Evolutionary conservation across 2,113 vertebrate genomes (phyloP).

Genomic region (Entomyzon cyanotis): DNA sequence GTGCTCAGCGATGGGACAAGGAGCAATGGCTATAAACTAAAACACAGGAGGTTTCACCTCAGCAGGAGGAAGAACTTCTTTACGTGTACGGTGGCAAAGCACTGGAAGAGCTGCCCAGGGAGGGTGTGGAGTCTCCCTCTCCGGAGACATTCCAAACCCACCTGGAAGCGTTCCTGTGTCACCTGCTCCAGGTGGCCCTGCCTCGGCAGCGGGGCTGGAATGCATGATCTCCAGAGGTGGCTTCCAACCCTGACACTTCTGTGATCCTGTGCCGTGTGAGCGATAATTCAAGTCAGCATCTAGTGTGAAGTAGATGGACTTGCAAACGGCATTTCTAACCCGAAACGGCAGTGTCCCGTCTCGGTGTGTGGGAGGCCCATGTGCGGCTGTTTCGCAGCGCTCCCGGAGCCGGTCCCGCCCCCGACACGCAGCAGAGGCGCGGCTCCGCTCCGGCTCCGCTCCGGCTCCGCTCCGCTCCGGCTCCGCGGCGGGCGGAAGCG

Average conservation of each 20-base stretch:
- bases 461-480: neutral
- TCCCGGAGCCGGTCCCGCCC: neutral
- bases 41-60: neutral
- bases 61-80: neutral
- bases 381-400: neutral
- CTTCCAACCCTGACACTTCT: neutral
- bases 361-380: accelerated
- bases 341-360: accelerated
- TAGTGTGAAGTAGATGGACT: accelerated
- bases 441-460: neutral
- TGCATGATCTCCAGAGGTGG: neutral
- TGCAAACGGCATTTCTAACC: accelerated
- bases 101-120: neutral
- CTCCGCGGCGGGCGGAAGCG: neutral
- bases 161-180: too few species aligned
- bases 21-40: neutral
- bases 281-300: accelerated
- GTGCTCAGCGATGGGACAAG: accelerated
- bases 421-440: neutral
- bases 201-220: neutral
- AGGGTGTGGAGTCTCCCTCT: neutral
- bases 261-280: accelerated
- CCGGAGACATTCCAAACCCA: neutral
- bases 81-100: neutral
- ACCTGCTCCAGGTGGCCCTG: neutral